Conservation (phyloP, 2,888 invertebrate genomes). For the Hyles lineata region DNA sequence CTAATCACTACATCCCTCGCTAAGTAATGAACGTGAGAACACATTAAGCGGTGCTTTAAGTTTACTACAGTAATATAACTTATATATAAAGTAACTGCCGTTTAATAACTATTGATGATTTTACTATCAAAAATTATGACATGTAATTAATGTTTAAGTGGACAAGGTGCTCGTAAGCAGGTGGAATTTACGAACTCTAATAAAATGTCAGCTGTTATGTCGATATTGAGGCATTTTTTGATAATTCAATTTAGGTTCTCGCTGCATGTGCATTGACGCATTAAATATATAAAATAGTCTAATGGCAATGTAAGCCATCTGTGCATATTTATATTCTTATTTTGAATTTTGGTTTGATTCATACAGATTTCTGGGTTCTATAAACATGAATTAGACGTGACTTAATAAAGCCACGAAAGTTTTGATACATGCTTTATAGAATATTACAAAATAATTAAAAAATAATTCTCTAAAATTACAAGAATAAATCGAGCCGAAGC, state of each 20-base stretch:
- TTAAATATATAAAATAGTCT: no score
- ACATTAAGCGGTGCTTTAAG: slow-evolving; percentile 23
- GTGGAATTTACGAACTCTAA: slow-evolving; percentile 24
- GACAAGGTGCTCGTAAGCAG: slow-evolving; percentile 18
- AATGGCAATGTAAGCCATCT: no score
- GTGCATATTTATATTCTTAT: no score
- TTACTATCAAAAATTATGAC: slow-evolving; percentile 16
- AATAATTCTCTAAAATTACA: no score
- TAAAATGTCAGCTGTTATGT: slow-evolving; percentile 17
- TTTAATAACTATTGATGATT: slow-evolving; percentile 20
- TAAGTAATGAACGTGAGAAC: slow-evolving; percentile 24
- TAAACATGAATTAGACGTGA: no score
- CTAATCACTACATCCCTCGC: neutral
- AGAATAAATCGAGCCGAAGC: no score
- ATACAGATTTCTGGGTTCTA: no score
- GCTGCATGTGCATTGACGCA: neutral
- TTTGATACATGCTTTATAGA: no score
- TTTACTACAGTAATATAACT: slow-evolving; percentile 12
- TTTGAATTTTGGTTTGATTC: no score
- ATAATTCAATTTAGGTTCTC: neutral
- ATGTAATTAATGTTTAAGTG: slow-evolving; percentile 10
- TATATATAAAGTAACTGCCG: slow-evolving; percentile 18
- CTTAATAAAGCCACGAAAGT: no score
- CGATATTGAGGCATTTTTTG: neutral
- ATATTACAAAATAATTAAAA: no score